phyloP scores from a whole-genome alignment of 2,113 vertebrate genomes.

The Loxodonta africana region DNA sequence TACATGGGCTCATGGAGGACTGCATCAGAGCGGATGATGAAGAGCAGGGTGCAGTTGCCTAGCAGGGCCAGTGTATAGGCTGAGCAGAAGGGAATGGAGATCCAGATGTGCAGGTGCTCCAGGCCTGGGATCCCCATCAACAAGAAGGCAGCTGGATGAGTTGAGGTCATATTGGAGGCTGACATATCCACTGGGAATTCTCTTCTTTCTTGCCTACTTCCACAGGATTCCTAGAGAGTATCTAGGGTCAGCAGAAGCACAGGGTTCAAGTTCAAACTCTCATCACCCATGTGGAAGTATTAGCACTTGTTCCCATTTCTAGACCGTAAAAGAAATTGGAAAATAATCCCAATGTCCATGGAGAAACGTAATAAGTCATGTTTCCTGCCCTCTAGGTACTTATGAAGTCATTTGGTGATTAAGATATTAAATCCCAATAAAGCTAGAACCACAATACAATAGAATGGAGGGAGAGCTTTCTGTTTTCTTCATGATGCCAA shows the following conservation, averaged over 20 bases:
- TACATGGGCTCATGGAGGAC: conserved; percentile 87
- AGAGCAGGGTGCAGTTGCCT: conserved; percentile 81
- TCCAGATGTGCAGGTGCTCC: conserved; percentile 80
- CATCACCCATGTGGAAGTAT: background rate
- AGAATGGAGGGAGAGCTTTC: background rate
- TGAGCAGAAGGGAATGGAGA: conserved; percentile 80
- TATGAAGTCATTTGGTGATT: background rate
- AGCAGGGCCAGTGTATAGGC: conserved; percentile 75
- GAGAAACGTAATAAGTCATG: background rate
- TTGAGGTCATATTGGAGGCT: conserved; percentile 75
- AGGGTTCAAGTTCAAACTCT: background rate
- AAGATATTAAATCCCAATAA: background rate
- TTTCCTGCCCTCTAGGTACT: background rate
- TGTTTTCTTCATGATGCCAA: background rate
- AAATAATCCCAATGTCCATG: background rate
- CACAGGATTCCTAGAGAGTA: background rate
- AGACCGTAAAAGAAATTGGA: conserved; percentile 45
- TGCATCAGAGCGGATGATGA: conserved; percentile 74
- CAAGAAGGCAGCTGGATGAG: conserved; percentile 73
- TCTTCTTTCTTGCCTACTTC: background rate
- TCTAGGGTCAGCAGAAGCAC: background rate
- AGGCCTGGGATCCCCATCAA: conserved; percentile 81
- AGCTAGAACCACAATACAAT: background rate
- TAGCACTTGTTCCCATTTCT: background rate
- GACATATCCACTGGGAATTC: background rate